Conservation (phyloP, 2,113 vertebrate genomes). For the Girardinichthys multiradiatus region DNA sequence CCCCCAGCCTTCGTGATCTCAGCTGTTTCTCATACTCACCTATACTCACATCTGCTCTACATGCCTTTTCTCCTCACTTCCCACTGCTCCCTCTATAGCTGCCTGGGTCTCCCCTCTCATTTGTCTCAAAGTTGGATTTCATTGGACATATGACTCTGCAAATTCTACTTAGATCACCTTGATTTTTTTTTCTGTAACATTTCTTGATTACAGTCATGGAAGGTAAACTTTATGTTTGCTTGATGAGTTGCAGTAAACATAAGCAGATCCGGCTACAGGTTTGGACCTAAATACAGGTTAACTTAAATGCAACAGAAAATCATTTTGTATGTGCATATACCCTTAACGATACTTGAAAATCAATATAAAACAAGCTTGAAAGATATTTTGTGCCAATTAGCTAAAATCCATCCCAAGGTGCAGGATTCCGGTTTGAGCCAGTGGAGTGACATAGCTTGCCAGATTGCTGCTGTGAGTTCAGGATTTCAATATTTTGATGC, state of each 20-base stretch:
- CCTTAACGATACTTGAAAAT: not conserved
- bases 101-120: too few relatives aligned
- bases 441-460: not conserved
- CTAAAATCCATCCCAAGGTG: not conserved
- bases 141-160: not conserved
- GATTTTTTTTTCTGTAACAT: too few relatives aligned
- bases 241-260: not conserved
- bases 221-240: too few relatives aligned
- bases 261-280: not conserved
- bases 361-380: not conserved
- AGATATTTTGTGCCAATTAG: not conserved
- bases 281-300: not conserved
- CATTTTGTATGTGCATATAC: not conserved
- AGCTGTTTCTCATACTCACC: too few relatives aligned
- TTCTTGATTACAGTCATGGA: too few relatives aligned
- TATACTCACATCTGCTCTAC: too few relatives aligned
- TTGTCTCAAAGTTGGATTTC: not conserved
- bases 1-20: too few relatives aligned
- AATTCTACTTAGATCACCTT: not conserved
- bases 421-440: not conserved
- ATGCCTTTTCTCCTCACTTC: too few relatives aligned
- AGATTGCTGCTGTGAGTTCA: not conserved
- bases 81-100: too few relatives aligned
- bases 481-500: not conserved
- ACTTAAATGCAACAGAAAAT: not conserved